Conservation (phyloP, 2,113 vertebrate genomes). For the Otis tarda region DNA sequence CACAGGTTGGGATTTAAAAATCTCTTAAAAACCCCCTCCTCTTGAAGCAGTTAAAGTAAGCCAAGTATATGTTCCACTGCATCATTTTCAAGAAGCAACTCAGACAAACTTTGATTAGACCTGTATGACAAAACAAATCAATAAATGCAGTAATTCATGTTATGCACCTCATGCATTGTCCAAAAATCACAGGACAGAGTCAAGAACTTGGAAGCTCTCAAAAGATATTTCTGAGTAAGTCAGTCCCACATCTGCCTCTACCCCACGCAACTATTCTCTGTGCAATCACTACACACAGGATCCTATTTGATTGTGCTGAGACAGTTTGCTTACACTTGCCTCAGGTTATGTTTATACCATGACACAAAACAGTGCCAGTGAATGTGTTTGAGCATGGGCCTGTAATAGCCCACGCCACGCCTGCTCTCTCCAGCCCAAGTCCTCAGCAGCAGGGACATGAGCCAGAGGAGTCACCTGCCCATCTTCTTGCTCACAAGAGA, state of each 20-base stretch:
- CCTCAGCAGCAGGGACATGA: rapidly evolving
- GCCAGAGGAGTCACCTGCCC: neutral
- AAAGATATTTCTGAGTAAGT: neutral
- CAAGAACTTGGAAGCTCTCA: neutral
- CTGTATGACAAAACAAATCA: neutral
- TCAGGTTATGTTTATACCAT: rapidly evolving
- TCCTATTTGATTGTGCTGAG: neutral
- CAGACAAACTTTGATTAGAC: neutral
- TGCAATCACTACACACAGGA: neutral
- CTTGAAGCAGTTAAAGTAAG: neutral
- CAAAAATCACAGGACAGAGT: neutral
- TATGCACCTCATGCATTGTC: neutral
- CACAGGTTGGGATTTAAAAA: neutral
- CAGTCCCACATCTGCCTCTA: neutral
- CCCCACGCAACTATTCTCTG: neutral
- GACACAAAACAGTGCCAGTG: neutral
- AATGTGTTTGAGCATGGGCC: rapidly evolving
- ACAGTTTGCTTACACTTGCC: neutral
- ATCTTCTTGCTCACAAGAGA: rapidly evolving
- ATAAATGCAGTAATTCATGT: neutral
- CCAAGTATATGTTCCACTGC: neutral
- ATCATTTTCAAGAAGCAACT: neutral
- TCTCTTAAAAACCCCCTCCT: neutral
- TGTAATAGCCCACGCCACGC: neutral
- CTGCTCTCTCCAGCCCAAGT: neutral